A percentile compares a stretch with the other conserved stretches of the same genome.
phyloP scores from a whole-genome alignment of 2,888 invertebrate genomes.

The Meloe dianella region DNA sequence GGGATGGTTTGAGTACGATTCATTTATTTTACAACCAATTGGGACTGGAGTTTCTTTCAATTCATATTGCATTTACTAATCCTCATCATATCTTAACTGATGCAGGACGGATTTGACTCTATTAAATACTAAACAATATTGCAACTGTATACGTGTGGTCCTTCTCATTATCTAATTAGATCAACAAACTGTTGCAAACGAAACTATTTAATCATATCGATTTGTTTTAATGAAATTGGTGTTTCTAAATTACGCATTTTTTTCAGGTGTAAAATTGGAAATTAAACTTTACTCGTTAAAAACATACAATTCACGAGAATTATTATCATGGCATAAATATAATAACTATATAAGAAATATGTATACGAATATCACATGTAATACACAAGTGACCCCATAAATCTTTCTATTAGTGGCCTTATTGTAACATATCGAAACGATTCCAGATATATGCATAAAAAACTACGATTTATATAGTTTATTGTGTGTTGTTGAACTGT shows the following conservation, averaged over 20 bases:
- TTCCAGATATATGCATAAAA: conserved; percentile 23
- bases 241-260: too few relatives aligned
- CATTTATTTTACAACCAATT: neutral
- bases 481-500: neutral
- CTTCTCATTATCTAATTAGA: neutral
- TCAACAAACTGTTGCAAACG: neutral
- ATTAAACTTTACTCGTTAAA: neutral
- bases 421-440: conserved; percentile 21
- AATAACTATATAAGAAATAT: neutral
- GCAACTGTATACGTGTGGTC: neutral
- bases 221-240: neutral
- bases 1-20: neutral
- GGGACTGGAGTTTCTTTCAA: neutral
- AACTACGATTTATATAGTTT: conserved; percentile 20
- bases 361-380: conserved; percentile 20
- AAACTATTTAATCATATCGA: neutral
- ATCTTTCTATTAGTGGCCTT: conserved; percentile 24
- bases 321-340: neutral
- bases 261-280: neutral
- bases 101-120: neutral
- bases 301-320: too few relatives aligned
- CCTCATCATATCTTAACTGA: neutral
- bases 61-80: neutral
- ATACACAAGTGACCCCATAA: conserved; percentile 22
- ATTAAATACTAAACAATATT: neutral